Evolutionary conservation across 2,888 invertebrate species (phyloP).

Genomic region (Sepiola atlantica): DNA sequence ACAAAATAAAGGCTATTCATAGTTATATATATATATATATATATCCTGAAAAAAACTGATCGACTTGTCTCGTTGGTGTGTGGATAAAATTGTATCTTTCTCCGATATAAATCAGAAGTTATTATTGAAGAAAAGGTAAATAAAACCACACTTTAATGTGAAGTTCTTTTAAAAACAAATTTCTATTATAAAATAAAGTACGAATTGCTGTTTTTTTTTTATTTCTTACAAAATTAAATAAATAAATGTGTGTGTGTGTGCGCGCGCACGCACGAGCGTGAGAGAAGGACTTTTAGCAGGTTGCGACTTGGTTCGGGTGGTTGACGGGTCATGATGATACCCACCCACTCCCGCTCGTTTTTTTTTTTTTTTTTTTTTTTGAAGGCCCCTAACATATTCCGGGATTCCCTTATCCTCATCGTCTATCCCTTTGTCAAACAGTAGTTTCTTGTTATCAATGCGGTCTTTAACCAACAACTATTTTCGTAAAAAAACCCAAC

Average conservation of each 20-base stretch:
- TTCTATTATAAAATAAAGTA: no score
- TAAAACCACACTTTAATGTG: no score
- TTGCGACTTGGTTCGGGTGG: background rate
- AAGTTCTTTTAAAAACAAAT: no score
- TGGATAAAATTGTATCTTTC: no score
- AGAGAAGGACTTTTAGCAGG: background rate
- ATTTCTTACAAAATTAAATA: no score
- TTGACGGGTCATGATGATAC: background rate
- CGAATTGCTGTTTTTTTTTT: no score
- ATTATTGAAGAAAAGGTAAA: no score
- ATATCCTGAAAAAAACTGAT: background rate
- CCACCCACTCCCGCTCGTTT: background rate
- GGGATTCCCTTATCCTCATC: background rate
- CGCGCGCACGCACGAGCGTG: background rate
- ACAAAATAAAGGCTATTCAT: background rate
- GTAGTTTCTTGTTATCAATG: background rate
- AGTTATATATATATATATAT: no score
- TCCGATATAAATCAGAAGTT: no score
- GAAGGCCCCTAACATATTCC: background rate
- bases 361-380: no score
- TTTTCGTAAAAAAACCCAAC: background rate
- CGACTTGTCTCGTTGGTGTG: background rate
- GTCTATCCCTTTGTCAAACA: background rate
- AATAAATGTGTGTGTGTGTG: background rate
- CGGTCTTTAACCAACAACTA: background rate